Evolutionary conservation across 2,797 vertebrate genomes (phyloP).

Genomic region (Chrosomus eos): DNA sequence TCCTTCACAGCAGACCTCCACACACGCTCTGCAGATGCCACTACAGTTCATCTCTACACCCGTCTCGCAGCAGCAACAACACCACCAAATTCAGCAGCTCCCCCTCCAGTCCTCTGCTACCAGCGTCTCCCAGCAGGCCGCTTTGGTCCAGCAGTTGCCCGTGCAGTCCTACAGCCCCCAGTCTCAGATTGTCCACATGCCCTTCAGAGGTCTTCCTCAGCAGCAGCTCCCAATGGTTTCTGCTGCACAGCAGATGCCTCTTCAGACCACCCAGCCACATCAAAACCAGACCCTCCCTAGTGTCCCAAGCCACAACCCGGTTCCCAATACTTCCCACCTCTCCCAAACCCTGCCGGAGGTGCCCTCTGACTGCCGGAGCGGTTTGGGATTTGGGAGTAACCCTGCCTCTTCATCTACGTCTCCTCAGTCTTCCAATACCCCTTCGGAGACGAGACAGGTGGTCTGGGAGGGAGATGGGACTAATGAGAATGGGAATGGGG

Average conservation of each 20-base stretch:
- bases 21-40: constrained; percentile 79
- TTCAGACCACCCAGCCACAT: constrained; percentile 60
- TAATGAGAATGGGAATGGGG: constrained; percentile 50
- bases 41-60: constrained; percentile 76
- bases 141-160: constrained; percentile 78
- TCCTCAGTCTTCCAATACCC: constrained; percentile 59
- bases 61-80: constrained; percentile 75
- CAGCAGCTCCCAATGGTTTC: constrained; percentile 75
- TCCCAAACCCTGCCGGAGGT: constrained; percentile 48
- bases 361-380: constrained; percentile 63
- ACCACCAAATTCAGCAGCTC: constrained; percentile 70
- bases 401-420: constrained; percentile 62
- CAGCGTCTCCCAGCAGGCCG: constrained; percentile 80
- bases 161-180: constrained; percentile 78
- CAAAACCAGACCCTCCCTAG: constrained; percentile 66
- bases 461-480: constrained; percentile 68
- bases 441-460: constrained; percentile 65
- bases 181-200: constrained; percentile 80
- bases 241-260: constrained; percentile 70
- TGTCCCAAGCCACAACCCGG: background rate
- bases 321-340: constrained; percentile 46
- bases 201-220: constrained; percentile 76
- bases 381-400: constrained; percentile 50
- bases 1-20: constrained; percentile 76
- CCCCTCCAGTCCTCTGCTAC: constrained; percentile 73